phyloP scores from a whole-genome alignment of 2,888 invertebrate genomes.

The Amblyjoppa fuscipennis region DNA sequence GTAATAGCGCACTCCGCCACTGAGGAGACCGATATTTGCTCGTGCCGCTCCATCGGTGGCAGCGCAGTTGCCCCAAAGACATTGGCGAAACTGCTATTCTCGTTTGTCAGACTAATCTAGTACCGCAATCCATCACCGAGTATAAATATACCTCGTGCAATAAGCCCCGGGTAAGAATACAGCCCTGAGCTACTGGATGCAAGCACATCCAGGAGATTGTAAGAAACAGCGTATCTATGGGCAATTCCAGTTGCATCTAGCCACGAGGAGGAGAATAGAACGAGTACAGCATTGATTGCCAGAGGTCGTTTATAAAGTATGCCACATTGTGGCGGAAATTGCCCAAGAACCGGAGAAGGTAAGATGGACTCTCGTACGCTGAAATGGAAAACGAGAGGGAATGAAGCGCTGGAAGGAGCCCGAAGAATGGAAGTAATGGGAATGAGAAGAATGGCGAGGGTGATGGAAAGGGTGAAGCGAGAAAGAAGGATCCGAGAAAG shows the following conservation, averaged over 20 bases:
- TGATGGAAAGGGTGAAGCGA: slow-evolving; percentile 21
- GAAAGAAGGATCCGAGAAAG: slow-evolving; percentile 22
- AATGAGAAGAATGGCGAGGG: slow-evolving; percentile 36
- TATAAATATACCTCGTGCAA: slow-evolving; percentile 11
- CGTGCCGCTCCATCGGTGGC: not conserved
- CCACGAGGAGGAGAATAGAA: slow-evolving; percentile 22
- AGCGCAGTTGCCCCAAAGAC: not conserved
- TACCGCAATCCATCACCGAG: not conserved
- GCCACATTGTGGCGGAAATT: slow-evolving; percentile 36
- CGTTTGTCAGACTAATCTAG: not conserved
- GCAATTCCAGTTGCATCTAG: slow-evolving; percentile 41
- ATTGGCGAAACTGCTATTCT: not conserved
- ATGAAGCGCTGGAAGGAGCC: slow-evolving; percentile 15
- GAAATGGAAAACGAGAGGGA: slow-evolving; percentile 21
- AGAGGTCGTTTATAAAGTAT: slow-evolving; percentile 55
- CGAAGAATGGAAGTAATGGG: slow-evolving; percentile 22
- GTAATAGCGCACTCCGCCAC: slow-evolving; percentile 2
- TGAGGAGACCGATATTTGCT: not conserved
- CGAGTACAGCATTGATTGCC: not conserved
- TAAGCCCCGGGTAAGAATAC: slow-evolving; percentile 27
- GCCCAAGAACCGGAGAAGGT: not conserved
- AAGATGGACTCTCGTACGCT: slow-evolving; percentile 18
- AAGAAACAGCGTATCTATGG: slow-evolving; percentile 26
- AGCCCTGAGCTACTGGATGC: slow-evolving; percentile 27
- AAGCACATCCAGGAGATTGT: slow-evolving; percentile 22